Conservation (phyloP, 2,888 invertebrate genomes). For the Caradrina kadenii region DNA sequence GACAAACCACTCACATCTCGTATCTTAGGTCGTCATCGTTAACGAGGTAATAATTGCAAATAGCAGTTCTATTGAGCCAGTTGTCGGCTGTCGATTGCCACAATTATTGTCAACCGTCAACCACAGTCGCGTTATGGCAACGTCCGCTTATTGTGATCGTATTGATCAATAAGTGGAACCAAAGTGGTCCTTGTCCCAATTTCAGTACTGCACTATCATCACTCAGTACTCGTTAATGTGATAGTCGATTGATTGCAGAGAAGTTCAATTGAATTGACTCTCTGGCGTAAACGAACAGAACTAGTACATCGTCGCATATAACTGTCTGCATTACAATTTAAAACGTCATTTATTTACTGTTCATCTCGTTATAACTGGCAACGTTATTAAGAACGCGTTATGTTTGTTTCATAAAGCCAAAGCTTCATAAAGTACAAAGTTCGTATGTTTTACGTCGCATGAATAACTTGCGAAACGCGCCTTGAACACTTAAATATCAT, state of each 20-base stretch:
- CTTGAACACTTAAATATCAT: constrained; percentile 45
- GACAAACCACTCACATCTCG: constrained; percentile 36
- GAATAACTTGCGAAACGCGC: constrained; percentile 32
- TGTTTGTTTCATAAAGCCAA: constrained; percentile 7
- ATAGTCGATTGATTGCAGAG: constrained; percentile 40
- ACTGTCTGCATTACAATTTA: constrained; percentile 1
- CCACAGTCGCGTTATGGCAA: constrained; percentile 76
- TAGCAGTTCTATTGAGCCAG: constrained; percentile 64
- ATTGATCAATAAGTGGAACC: constrained; percentile 79
- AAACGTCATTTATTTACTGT: not conserved
- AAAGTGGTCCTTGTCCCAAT: constrained; percentile 80
- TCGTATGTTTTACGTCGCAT: constrained; percentile 17
- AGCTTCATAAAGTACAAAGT: constrained; percentile 31
- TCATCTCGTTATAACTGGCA: not conserved
- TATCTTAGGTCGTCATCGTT: constrained; percentile 42
- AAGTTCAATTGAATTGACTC: constrained; percentile 40
- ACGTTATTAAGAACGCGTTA: not conserved
- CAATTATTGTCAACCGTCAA: constrained; percentile 77
- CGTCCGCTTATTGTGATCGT: constrained; percentile 87
- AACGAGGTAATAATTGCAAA: constrained; percentile 62
- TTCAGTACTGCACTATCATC: constrained; percentile 67
- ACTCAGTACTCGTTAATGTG: constrained; percentile 46
- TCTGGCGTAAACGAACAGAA: constrained; percentile 6
- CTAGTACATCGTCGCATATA: not conserved
- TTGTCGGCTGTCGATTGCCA: constrained; percentile 73